Base-by-base conservation (phyloP, 2,888 invertebrate genomes). In the Oligia strigilis region DNA sequence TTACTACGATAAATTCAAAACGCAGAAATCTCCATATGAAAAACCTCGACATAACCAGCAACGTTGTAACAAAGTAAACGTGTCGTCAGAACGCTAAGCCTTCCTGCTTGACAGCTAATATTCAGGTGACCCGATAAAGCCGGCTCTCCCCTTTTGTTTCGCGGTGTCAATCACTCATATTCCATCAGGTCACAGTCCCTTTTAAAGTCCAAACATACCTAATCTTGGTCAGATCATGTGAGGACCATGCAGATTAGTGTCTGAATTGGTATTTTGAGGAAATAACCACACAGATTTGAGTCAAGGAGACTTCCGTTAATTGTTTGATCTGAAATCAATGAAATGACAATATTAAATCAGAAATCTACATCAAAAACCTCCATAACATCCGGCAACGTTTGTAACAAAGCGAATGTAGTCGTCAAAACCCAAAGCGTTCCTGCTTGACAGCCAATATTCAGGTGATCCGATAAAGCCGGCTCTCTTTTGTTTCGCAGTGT, bases 121-220 rank as follows among this genome's bases (percentile, higher is more conserved):
- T 83, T 78, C 75, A 72, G n/a, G 80, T 80, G 82, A 84, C 83
- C 76, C 71, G 60, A 69, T 81, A 81, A 73, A 80, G 36, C 75
- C 36, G 29, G 69, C 66, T n/a, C 71, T 81, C 43, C 74, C 75
- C 83, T 67, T 87, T 83, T 88, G 86, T 87, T 86, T 79, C 72
- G 43, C 46, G 11, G 71, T 80, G 84, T 80, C 86, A 87, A 78
- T 87, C 87, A 87, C 72, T 81, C 81, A 83, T 86, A 86, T 84
- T 72, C 78, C 75, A 82, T 81, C 78, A 72, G 79, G 70, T 81
- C 3, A 9, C 58, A 58, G 23, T 23, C 58, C 9, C 58, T 58
- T 23, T 58, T 23, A 23, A 23, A 58, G 23, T 58, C 23, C 23
- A 58, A 9, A 3, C 23, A 58, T 9, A 46, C 46, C 46, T 46